A percentile compares a stretch with the other conserved stretches of the same genome.
Conservation (phyloP, 2,888 invertebrate genomes). For the Laothoe populi region DNA sequence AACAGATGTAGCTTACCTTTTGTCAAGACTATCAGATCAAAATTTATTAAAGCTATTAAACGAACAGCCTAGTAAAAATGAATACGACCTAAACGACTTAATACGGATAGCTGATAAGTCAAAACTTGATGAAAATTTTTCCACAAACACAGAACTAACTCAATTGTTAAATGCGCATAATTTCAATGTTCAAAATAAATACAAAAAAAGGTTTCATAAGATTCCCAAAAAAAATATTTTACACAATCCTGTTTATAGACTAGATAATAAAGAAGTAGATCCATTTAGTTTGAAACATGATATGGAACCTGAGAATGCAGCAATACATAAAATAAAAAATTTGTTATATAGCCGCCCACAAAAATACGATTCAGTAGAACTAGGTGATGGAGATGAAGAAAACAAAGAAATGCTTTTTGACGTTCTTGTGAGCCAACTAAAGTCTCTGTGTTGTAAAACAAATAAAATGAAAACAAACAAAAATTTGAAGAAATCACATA, state of each 20-base stretch:
- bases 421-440: constrained; percentile 70
- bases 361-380: constrained; percentile 43
- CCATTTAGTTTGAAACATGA: constrained; percentile 48
- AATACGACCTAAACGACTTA: constrained; percentile 64
- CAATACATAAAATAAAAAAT: constrained; percentile 64
- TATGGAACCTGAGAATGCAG: constrained; percentile 56
- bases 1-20: constrained; percentile 63
- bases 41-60: constrained; percentile 67
- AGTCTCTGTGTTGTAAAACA: constrained; percentile 71
- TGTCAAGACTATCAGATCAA: constrained; percentile 71
- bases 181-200: constrained; percentile 36
- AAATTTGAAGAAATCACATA: constrained; percentile 29
- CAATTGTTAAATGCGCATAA: constrained; percentile 26
- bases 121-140: constrained; percentile 30
- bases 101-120: constrained; percentile 51
- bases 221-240: constrained; percentile 39
- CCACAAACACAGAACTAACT: constrained; percentile 32
- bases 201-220: constrained; percentile 34
- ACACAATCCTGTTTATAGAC: constrained; percentile 56
- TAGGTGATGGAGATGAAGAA: constrained; percentile 52
- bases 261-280: constrained; percentile 65
- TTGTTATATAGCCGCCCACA: constrained; percentile 58
- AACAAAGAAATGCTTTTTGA: constrained; percentile 73
- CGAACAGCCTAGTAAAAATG: constrained; percentile 60
- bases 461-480: constrained; percentile 43